Percentiles rank a stretch among this genome's conserved stretches.
Evolutionary conservation across 2,888 invertebrate species (phyloP).

Genomic region (Xestia xanthographa): DNA sequence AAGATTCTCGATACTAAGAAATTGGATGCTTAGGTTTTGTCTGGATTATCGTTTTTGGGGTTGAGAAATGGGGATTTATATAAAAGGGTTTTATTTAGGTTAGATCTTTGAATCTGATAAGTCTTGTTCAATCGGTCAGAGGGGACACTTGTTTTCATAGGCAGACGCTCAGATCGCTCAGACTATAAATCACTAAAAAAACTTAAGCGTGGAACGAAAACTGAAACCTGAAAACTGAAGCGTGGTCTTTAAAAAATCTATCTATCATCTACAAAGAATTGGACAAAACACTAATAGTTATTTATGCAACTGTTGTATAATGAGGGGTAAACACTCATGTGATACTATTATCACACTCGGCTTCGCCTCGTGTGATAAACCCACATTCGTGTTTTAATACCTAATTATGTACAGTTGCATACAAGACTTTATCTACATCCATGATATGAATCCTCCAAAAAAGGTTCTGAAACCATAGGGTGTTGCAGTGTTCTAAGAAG

Average conservation of each 20-base stretch:
- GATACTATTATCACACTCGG: too few species aligned
- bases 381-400: too few species aligned
- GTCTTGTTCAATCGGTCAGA: not conserved
- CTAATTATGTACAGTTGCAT: too few species aligned
- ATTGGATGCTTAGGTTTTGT: slow-evolving; percentile 44
- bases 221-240: too few species aligned
- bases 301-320: too few species aligned
- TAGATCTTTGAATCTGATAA: not conserved
- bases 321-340: too few species aligned
- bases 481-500: too few species aligned
- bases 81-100: slow-evolving; percentile 3
- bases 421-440: too few species aligned
- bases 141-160: not conserved
- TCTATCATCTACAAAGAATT: not conserved
- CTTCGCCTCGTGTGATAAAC: too few species aligned
- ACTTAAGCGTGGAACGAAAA: not conserved
- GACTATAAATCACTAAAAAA: not conserved
- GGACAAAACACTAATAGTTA: not conserved
- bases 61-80: slow-evolving; percentile 12
- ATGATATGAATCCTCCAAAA: too few species aligned
- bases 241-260: not conserved
- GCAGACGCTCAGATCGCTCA: too few species aligned
- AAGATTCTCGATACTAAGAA: slow-evolving; percentile 31
- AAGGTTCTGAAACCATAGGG: too few species aligned
- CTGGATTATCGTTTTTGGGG: slow-evolving; percentile 43